Conservation (phyloP, 2,113 vertebrate species). For the Upupa epops region DNA sequence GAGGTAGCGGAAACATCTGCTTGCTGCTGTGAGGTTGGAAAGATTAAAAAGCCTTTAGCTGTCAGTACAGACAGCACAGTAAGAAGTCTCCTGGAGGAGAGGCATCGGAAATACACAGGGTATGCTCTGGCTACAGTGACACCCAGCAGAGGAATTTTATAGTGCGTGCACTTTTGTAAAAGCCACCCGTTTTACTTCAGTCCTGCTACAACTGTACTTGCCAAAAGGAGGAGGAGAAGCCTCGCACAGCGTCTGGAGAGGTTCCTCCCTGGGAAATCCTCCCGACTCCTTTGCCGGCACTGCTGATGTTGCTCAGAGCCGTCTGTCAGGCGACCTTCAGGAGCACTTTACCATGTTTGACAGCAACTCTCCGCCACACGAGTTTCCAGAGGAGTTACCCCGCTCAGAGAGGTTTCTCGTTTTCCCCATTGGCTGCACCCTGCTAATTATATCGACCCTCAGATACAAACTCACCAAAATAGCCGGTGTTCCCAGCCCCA, state of each 20-base stretch:
- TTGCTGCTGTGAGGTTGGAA: neutral
- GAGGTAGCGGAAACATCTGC: neutral
- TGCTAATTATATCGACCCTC: constrained; percentile 55
- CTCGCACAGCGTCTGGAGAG: neutral
- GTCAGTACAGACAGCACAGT: neutral
- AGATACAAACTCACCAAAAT: constrained; percentile 48
- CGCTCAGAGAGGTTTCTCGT: neutral
- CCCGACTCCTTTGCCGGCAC: neutral
- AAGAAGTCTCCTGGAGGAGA: neutral
- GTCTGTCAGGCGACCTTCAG: constrained; percentile 14
- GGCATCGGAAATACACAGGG: neutral
- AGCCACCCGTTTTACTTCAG: neutral
- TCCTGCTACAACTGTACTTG: neutral
- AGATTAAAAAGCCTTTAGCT: neutral
- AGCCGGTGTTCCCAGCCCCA: constrained; percentile 25
- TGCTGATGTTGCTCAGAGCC: neutral
- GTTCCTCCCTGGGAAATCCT: constrained; percentile 37
- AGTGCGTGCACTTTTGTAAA: neutral
- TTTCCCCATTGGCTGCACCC: constrained; percentile 6
- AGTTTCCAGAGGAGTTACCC: constrained; percentile 14
- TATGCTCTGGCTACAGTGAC: neutral
- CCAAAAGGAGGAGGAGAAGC: constrained; percentile 38
- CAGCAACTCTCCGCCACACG: neutral
- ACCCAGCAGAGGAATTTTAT: neutral
- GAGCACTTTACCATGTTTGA: neutral